Evolutionary conservation across 2,888 invertebrate species (phyloP).

Genomic region (Drosophila lacicola): DNA sequence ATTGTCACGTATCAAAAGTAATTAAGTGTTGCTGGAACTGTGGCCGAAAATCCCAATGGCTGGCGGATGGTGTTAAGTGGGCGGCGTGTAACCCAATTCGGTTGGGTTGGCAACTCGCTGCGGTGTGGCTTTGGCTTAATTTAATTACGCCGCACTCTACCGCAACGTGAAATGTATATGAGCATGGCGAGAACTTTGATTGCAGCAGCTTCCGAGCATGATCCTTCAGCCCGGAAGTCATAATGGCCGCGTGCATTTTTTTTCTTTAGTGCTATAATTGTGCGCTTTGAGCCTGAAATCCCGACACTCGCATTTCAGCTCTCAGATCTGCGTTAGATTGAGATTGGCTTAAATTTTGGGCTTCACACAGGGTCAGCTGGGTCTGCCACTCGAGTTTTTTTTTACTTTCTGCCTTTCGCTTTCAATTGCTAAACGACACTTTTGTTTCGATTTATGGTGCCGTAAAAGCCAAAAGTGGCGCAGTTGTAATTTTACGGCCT

Average conservation of each 20-base stretch:
- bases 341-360: slow-evolving; percentile 29
- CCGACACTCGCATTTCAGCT: slow-evolving; percentile 30
- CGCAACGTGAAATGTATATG: slow-evolving; percentile 35
- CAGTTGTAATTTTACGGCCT: slow-evolving; percentile 70
- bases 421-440: slow-evolving; percentile 72
- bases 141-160: slow-evolving; percentile 54
- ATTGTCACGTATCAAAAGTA: slow-evolving; percentile 72
- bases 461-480: slow-evolving; percentile 72
- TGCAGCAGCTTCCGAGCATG: slow-evolving; percentile 34
- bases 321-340: slow-evolving; percentile 24
- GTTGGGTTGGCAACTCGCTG: slow-evolving; percentile 35
- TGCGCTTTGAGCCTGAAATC: slow-evolving; percentile 32
- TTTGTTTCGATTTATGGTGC: slow-evolving; percentile 75
- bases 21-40: slow-evolving; percentile 57
- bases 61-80: slow-evolving; percentile 10
- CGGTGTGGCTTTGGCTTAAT: slow-evolving; percentile 61
- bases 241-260: slow-evolving; percentile 41
- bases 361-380: slow-evolving; percentile 7
- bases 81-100: slow-evolving; percentile 49
- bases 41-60: slow-evolving; percentile 37
- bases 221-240: slow-evolving; percentile 26
- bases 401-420: slow-evolving; percentile 32
- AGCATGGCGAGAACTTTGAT: slow-evolving; percentile 30
- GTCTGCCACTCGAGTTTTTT: slow-evolving; percentile 4
- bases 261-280: slow-evolving; percentile 45